These are phyloP conservation scores for Champsocephalus esox DNA, from an alignment of 2,797 vertebrate species.

Conservation along the genomic window DNA sequence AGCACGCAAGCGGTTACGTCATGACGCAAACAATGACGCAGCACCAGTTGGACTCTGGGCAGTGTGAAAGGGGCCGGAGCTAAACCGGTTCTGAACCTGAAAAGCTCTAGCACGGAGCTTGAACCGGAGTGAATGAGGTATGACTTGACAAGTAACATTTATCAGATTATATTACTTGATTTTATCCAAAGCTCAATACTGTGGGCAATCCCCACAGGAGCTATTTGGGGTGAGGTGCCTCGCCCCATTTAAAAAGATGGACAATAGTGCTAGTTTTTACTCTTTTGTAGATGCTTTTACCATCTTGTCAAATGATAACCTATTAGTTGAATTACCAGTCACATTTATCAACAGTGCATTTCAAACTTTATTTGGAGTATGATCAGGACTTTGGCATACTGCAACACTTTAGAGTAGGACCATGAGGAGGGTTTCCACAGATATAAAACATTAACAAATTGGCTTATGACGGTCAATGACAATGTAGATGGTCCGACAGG, in stretches of 20 bases:
- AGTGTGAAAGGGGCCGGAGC: too few relatives aligned
- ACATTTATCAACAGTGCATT: conserved; percentile 15
- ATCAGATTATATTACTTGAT: too few relatives aligned
- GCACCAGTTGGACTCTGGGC: too few relatives aligned
- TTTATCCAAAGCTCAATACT: too few relatives aligned
- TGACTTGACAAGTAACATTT: too few relatives aligned
- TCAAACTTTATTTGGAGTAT: conserved; percentile 42
- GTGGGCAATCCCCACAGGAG: too few relatives aligned
- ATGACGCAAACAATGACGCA: too few relatives aligned
- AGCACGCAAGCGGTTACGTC: too few relatives aligned
- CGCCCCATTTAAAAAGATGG: background rate
- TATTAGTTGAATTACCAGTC: conserved; percentile 20
- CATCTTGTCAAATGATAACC: background rate
- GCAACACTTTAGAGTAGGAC: conserved; percentile 41
- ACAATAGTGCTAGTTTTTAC: background rate
- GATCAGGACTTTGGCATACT: conserved; percentile 65
- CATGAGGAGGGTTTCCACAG: conserved; percentile 36
- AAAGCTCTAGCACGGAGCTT: too few relatives aligned
- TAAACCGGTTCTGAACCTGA: too few relatives aligned
- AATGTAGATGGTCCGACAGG: conserved; percentile 24
- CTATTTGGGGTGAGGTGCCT: too few relatives aligned
- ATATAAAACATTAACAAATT: conserved; percentile 47
- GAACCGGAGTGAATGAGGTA: too few relatives aligned
- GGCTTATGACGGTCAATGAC: conserved; percentile 27
- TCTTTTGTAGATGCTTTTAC: conserved; percentile 9